These are phyloP conservation scores for Thera obeliscata DNA, from an alignment of 2,888 invertebrate genomes.

Conservation along the genomic window DNA sequence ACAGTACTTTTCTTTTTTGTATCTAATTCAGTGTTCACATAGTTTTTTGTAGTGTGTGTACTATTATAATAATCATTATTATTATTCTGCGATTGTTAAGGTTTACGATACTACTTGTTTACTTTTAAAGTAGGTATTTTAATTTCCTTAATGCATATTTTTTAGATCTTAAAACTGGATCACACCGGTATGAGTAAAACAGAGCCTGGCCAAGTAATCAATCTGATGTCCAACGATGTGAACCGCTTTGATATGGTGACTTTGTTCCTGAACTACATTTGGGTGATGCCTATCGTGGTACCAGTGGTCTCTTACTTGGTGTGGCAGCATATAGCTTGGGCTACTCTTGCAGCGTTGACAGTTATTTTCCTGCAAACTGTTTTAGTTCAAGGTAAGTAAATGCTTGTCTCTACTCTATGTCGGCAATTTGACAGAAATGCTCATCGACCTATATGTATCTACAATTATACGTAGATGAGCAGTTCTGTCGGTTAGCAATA, in stretches of 20 bases:
- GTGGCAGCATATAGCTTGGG: slow-evolving; percentile 75
- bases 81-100: no score
- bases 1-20: background rate
- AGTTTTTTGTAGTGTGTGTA: no score
- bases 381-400: slow-evolving; percentile 74
- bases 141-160: slow-evolving; percentile 27
- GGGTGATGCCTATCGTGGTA: slow-evolving; percentile 92
- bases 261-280: slow-evolving; percentile 89
- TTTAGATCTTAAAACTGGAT: slow-evolving; percentile 79
- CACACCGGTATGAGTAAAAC: slow-evolving; percentile 85
- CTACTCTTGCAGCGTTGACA: slow-evolving; percentile 68
- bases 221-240: slow-evolving; percentile 93
- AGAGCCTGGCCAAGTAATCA: slow-evolving; percentile 91
- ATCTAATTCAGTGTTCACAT: background rate
- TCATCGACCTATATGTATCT: no score
- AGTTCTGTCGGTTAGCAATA: no score
- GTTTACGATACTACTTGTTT: no score
- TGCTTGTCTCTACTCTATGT: background rate
- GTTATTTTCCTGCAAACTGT: slow-evolving; percentile 86
- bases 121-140: no score
- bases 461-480: no score
- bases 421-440: no score
- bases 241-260: slow-evolving; percentile 90
- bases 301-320: slow-evolving; percentile 80
- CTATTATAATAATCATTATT: no score